phyloP scores from a whole-genome alignment of 2,113 vertebrate species.

The Myiopsitta monachus region DNA sequence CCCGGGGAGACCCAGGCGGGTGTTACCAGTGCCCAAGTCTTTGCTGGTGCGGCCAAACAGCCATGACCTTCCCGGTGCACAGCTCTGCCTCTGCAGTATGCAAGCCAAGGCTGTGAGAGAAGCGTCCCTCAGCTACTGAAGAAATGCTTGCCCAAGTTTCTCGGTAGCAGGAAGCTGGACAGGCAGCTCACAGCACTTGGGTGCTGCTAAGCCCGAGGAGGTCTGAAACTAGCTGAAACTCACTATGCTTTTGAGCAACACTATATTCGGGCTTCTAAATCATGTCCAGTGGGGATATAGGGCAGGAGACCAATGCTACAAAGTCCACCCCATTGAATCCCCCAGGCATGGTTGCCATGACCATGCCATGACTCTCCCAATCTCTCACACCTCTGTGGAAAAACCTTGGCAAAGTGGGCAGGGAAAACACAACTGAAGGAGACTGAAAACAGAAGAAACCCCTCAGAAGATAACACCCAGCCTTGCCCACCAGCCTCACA shows the following conservation, averaged over 20 bases:
- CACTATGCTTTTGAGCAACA: not conserved
- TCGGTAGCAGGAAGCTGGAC: not conserved
- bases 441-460: not conserved
- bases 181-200: not conserved
- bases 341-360: rapidly evolving
- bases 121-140: not conserved
- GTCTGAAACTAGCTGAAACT: not conserved
- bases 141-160: not conserved
- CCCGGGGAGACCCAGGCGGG: not conserved
- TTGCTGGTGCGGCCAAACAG: rapidly evolving
- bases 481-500: not conserved
- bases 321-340: not conserved
- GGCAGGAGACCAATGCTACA: not conserved
- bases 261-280: not conserved
- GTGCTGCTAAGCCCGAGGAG: not conserved
- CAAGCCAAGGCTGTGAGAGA: not conserved
- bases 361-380: not conserved
- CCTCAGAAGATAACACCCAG: not conserved
- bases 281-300: not conserved
- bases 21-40: not conserved
- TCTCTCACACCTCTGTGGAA: not conserved
- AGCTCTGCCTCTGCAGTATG: not conserved
- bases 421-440: not conserved
- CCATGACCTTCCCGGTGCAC: rapidly evolving
- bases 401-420: not conserved